A percentile compares a stretch with the other conserved stretches of the same genome.
phyloP scores from a whole-genome alignment of 2,797 vertebrate species.

The Acanthurus tractus region DNA sequence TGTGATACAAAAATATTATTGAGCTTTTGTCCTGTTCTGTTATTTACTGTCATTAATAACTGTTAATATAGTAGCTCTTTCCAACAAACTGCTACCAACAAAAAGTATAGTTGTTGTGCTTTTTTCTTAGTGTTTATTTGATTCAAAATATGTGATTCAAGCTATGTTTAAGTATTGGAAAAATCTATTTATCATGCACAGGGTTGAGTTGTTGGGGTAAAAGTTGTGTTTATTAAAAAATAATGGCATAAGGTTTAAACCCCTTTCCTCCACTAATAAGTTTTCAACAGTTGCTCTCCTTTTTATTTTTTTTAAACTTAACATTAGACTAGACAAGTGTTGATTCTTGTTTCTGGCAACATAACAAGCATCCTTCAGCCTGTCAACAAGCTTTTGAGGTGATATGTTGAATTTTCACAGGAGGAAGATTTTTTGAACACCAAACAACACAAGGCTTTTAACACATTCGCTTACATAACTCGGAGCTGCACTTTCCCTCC shows the following conservation, averaged over 20 bases:
- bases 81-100: background rate
- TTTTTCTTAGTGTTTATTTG: background rate
- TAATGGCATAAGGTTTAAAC: background rate
- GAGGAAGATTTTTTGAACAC: constrained; percentile 21
- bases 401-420: constrained; percentile 49
- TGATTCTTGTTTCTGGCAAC: constrained; percentile 3
- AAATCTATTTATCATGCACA: background rate
- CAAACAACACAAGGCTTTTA: constrained; percentile 32
- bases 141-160: background rate
- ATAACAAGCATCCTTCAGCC: constrained; percentile 1
- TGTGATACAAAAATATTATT: background rate
- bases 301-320: background rate
- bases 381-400: constrained; percentile 24
- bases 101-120: background rate
- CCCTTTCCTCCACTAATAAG: background rate
- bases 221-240: background rate
- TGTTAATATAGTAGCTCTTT: background rate
- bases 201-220: background rate
- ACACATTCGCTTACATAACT: constrained; percentile 63
- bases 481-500: constrained; percentile 28
- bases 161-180: background rate
- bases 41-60: background rate
- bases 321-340: background rate
- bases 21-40: background rate
- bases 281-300: no score